Evolutionary conservation across 2,797 vertebrate species (phyloP).

Genomic region (Bovichtus diacanthus): DNA sequence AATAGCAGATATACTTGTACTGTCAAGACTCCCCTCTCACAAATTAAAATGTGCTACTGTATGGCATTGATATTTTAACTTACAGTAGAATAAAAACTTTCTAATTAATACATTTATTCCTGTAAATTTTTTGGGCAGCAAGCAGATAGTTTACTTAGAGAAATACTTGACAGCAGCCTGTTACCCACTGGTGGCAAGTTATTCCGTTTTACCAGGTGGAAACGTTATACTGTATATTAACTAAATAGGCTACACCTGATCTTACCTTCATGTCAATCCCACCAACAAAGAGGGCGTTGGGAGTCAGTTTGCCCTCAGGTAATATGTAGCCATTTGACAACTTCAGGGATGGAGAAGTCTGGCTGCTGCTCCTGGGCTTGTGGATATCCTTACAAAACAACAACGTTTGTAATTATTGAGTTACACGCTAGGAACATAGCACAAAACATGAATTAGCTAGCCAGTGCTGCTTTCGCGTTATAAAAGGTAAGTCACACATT

Average conservation of each 20-base stretch:
- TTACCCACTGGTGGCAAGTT: neutral
- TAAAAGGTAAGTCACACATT: neutral
- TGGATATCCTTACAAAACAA: constrained; percentile 73
- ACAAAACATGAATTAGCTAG: too few species aligned
- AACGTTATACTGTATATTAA: too few species aligned
- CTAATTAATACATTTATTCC: neutral
- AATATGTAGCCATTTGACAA: constrained; percentile 93
- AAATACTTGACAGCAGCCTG: neutral
- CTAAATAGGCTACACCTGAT: neutral
- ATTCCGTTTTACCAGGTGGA: neutral
- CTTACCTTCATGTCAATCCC: constrained; percentile 95
- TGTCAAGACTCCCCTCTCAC: neutral
- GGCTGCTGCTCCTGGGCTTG: constrained; percentile 72
- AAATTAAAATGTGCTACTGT: neutral
- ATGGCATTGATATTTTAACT: neutral
- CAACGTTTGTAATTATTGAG: neutral
- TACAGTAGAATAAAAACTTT: neutral
- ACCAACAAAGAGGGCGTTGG: constrained; percentile 95
- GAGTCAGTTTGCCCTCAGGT: constrained; percentile 94
- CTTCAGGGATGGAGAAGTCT: constrained; percentile 67
- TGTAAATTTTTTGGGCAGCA: neutral
- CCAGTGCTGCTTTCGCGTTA: too few species aligned
- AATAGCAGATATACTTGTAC: neutral
- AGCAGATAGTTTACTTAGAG: neutral
- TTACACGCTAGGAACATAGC: neutral